These are phyloP conservation scores for Electrona antarctica DNA, from an alignment of 2,113 vertebrate species.

Conservation along the genomic window DNA sequence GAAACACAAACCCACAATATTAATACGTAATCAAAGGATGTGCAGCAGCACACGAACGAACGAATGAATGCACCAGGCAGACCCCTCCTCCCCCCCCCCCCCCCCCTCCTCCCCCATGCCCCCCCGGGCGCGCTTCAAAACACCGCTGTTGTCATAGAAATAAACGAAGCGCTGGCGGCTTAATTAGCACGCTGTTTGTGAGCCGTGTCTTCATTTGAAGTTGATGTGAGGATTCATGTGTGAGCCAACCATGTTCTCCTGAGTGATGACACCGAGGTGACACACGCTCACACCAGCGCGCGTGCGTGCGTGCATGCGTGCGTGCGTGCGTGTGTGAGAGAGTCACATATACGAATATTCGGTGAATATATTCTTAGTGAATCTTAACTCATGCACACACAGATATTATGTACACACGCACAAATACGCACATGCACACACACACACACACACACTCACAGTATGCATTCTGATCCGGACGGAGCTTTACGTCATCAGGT, in stretches of 20 bases:
- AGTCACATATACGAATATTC: too few species aligned
- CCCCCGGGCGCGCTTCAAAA: conserved; percentile 13
- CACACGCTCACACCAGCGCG: conserved; percentile 15
- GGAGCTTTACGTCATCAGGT: too few species aligned
- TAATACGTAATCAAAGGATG: conserved; percentile 86
- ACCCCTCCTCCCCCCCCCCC: conserved; percentile 71
- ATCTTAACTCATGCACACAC: too few species aligned
- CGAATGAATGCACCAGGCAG: conserved; percentile 70
- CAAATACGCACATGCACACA: background rate
- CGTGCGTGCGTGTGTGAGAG: too few species aligned
- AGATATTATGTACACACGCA: too few species aligned
- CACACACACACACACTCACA: background rate
- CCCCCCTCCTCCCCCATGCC: conserved; percentile 64
- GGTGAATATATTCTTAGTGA: too few species aligned
- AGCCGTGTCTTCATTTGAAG: conserved; percentile 69
- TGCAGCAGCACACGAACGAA: conserved; percentile 41
- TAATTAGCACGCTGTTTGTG: conserved; percentile 74
- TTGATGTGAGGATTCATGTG: conserved; percentile 62
- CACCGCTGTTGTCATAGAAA: conserved; percentile 76
- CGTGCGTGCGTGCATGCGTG: too few species aligned
- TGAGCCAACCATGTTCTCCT: conserved; percentile 63
- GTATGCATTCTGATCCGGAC: too few species aligned
- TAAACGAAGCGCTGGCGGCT: conserved; percentile 69
- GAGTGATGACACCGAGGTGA: conserved; percentile 70
- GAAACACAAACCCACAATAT: conserved; percentile 57